Base-by-base conservation (phyloP, 2,888 invertebrate species). In the Ischnura elegans region DNA sequence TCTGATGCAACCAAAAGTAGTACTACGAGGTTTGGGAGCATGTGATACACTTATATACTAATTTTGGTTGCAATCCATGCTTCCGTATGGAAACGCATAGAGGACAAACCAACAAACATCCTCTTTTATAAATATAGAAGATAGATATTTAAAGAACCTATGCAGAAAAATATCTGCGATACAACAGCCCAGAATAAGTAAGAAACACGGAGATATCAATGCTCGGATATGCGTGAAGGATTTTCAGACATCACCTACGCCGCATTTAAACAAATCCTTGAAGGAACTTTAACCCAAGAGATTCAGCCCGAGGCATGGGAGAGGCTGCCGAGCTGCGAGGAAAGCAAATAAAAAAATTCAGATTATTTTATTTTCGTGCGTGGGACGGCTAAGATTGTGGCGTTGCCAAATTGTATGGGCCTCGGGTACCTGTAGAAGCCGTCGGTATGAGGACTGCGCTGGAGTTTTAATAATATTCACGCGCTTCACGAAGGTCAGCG, bases 381-480 rank as follows among this genome's bases (percentile, higher is more conserved):
- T 90, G 90, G 90, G 90, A 61, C 45, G 90, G 4, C 76, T 76
- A 36, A 29, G 76, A 76, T 61, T 42, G 43, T 43, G 42, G 61
- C 36, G 90, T 90, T 90, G 90, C 90, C 90, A 90, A 90, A 90
- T 90, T n/a, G 51, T 42, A 29, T 66, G 90, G 90, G 2, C 43
- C 25, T 43, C 43, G 61, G 21, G 61, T 61, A n/a, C 13, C 42
- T 43, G 25, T 42, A 46, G 13, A 51, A 21, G n/a, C 76, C 76
- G 36, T 29, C 76, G 29, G 61, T 90, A 21, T 25, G 61, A 43
- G 25, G 90, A 61, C n/a, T n/a, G 76, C 36, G 76, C 76, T 10
- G 36, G 76, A 76, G 43, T 90, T 90, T 90, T 61, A 90, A 90
- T 90, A 90, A 90, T 87, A 51, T 90, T 61, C 90, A 51, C 13